Conservation (phyloP, 2,113 vertebrate genomes). For the Rhineura floridana region DNA sequence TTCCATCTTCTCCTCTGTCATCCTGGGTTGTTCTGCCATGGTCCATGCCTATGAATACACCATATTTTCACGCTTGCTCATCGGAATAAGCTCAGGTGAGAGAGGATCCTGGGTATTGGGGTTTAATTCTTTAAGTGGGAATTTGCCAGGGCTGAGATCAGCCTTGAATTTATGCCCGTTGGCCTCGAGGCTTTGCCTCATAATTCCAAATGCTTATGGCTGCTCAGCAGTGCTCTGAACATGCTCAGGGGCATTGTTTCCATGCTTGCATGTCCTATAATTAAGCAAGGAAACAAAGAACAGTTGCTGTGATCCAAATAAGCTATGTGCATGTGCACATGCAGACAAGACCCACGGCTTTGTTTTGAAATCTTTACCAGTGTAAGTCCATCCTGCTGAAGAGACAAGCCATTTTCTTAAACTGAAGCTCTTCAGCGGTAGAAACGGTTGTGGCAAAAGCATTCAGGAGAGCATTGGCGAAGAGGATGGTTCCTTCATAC, state of each 20-base stretch:
- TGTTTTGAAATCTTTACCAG: neutral
- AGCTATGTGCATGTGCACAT: neutral
- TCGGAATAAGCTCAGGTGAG: neutral
- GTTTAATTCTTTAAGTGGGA: accelerated
- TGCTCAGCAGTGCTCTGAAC: neutral
- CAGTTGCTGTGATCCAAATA: neutral
- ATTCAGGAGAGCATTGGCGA: too few species aligned
- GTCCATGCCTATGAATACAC: neutral
- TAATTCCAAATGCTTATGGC: neutral
- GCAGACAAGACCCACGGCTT: neutral
- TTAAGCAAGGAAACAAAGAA: neutral
- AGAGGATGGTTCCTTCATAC: too few species aligned
- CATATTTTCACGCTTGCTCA: neutral
- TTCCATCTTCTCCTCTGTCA: neutral
- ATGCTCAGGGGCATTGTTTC: neutral
- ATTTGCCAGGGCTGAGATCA: neutral
- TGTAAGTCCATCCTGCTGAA: neutral
- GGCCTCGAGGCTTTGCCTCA: neutral
- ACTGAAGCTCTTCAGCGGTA: neutral
- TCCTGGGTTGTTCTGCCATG: neutral
- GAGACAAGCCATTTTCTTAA: neutral
- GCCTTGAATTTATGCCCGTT: neutral
- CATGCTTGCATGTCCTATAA: neutral
- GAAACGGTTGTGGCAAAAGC: too few species aligned
- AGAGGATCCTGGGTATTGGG: neutral